A percentile compares a stretch with the other conserved stretches of the same genome.
These are phyloP conservation scores for Cotesia chilonis DNA, from an alignment of 1,140 invertebrate genomes.

Conservation along the genomic window DNA sequence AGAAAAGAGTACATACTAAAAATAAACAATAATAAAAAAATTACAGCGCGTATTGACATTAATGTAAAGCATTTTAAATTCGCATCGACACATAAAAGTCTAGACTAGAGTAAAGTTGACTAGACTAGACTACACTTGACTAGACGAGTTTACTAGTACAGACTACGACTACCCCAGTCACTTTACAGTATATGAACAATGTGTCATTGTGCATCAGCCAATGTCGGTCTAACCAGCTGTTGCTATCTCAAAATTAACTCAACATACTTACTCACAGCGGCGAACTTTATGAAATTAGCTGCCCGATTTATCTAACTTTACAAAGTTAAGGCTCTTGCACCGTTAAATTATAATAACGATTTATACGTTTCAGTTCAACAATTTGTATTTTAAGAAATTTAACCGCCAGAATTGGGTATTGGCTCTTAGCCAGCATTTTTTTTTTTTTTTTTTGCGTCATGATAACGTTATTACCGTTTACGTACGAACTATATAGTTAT, in stretches of 20 bases:
- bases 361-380: constrained; percentile 18
- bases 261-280: constrained; percentile 5
- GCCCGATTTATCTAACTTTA: constrained; percentile 27
- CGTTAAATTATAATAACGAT: constrained; percentile 28
- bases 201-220: background rate
- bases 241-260: constrained; percentile 38
- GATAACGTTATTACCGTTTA: too few relatives aligned
- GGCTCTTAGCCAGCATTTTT: too few relatives aligned
- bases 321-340: background rate
- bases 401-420: too few relatives aligned
- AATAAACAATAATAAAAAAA: background rate
- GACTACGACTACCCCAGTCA: too few relatives aligned
- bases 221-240: constrained; percentile 38
- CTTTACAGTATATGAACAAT: too few relatives aligned
- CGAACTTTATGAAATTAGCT: constrained; percentile 39
- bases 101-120: too few relatives aligned
- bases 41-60: background rate
- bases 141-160: too few relatives aligned
- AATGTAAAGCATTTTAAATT: too few relatives aligned
- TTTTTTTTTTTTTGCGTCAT: too few relatives aligned
- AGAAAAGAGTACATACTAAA: background rate
- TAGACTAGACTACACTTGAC: too few relatives aligned
- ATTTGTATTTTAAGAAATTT: constrained; percentile 8
- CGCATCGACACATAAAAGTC: too few relatives aligned
- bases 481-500: too few relatives aligned